These are phyloP conservation scores for Hormaphis cornu DNA, from an alignment of 1,140 invertebrate genomes.

Conservation along the genomic window DNA sequence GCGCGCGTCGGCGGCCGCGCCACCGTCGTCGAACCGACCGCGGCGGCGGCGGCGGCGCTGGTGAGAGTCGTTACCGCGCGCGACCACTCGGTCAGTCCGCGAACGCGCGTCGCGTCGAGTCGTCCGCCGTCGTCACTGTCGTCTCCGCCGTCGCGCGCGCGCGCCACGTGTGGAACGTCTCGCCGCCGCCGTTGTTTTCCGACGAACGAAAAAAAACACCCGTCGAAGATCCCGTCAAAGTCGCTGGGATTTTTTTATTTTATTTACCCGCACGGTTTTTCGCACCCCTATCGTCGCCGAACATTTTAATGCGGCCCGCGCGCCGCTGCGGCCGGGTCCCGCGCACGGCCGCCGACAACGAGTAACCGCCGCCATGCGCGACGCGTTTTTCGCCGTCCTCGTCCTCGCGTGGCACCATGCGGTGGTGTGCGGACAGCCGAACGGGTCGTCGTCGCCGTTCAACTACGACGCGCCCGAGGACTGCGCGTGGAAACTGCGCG, in stretches of 20 bases:
- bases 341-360: neutral
- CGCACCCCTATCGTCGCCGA: too few species aligned
- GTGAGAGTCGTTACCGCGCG: conserved; percentile 6
- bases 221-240: neutral
- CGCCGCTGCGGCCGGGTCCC: neutral
- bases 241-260: too few species aligned
- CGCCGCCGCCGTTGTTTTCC: neutral
- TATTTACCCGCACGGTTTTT: neutral
- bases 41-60: neutral
- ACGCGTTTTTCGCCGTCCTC: neutral
- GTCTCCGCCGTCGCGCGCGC: neutral
- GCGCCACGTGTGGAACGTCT: neutral
- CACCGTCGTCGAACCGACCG: neutral
- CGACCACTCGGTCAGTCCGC: neutral
- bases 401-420: neutral
- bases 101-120: neutral
- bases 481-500: conserved; percentile 58
- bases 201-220: too few species aligned
- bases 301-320: neutral
- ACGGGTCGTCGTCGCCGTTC: conserved; percentile 45
- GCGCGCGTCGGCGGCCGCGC: neutral
- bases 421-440: conserved; percentile 36
- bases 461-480: conserved; percentile 73
- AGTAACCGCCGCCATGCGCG: neutral
- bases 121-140: neutral